A percentile compares a stretch with the other conserved stretches of the same genome.
These are phyloP conservation scores for Anguilla japonica DNA, from an alignment of 2,113 vertebrate genomes.

Conservation along the genomic window DNA sequence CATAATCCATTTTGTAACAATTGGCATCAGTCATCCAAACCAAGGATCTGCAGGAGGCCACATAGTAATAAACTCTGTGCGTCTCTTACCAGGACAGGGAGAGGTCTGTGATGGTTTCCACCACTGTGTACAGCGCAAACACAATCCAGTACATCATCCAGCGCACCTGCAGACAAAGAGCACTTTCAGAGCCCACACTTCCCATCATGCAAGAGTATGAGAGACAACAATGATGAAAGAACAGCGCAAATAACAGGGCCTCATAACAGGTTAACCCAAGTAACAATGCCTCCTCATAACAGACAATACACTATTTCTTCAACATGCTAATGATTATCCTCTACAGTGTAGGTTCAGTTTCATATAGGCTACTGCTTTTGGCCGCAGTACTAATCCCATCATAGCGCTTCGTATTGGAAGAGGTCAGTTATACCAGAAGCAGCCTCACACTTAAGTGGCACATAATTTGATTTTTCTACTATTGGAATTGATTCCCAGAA, in stretches of 20 bases:
- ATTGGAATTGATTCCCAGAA: too few relatives aligned
- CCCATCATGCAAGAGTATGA: not conserved
- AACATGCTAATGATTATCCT: too few relatives aligned
- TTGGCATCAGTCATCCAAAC: not conserved
- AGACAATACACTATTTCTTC: not conserved
- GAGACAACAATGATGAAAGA: not conserved
- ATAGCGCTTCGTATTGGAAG: too few relatives aligned
- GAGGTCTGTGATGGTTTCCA: conserved; percentile 79
- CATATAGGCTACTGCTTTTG: too few relatives aligned
- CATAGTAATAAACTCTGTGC: not conserved
- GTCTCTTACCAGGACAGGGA: conserved; percentile 80
- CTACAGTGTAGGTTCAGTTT: too few relatives aligned
- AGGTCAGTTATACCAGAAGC: too few relatives aligned
- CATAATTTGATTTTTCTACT: too few relatives aligned
- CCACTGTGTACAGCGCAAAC: conserved; percentile 82
- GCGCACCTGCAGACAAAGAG: conserved; percentile 70
- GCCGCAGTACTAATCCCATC: too few relatives aligned
- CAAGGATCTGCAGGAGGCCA: not conserved
- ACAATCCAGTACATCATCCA: conserved; percentile 96
- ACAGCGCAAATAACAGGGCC: not conserved
- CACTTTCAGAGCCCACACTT: not conserved
- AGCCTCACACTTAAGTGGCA: too few relatives aligned
- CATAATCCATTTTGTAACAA: not conserved
- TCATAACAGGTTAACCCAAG: not conserved
- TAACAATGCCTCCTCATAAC: not conserved